Evolutionary conservation across 2,888 invertebrate species (phyloP), one percentile per base, ranked within the genome.

Genomic region (Netelia inedita): DNA sequence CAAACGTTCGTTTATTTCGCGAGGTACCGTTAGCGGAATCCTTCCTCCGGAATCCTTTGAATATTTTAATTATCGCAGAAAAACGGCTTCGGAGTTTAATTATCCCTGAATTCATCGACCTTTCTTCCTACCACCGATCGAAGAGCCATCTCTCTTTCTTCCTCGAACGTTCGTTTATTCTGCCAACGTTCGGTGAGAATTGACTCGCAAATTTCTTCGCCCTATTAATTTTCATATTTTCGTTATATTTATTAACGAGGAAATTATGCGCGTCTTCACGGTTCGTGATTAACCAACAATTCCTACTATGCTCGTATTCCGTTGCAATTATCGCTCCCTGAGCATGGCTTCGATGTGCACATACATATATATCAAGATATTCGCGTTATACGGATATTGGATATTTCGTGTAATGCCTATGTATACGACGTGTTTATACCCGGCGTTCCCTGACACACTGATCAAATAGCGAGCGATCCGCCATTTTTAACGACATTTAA

Each of bases 111-210:
- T 6, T 35, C 35, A 6, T 35, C 35, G 35, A 35, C 35, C 35
- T 35, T 35, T 35, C 35, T 35, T 6, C 35, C 35, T 35, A 6
- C 35, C 35, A 6, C 6, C 35, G 35, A 35, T 35, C 3, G 35
- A 0, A 35, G 35, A 35, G 35, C 35, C 35, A 35, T 35, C 35
- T 63, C 61, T 72, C 57, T 71, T 50, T 35, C 21, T 5, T 61
- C 59, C n/a, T 76, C 71, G 46, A 53, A 69, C 35, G 28, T 11
- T 68, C 3, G 23, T 21, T 21, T 61, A 11, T 61, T 61, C 11
- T 11, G 2, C 46, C 2, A 2, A 2, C 21, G 21, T 61, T 21
- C 11, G 21, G 9, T 19, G 21, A 21, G 14, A 61, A 61, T 61
- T 21, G 14, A 19, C 23, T 19, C 50, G 28, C 23, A 41, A 21